These are phyloP conservation scores for Ennomos erosarius DNA, from an alignment of 2,888 invertebrate species.

Conservation along the genomic window DNA sequence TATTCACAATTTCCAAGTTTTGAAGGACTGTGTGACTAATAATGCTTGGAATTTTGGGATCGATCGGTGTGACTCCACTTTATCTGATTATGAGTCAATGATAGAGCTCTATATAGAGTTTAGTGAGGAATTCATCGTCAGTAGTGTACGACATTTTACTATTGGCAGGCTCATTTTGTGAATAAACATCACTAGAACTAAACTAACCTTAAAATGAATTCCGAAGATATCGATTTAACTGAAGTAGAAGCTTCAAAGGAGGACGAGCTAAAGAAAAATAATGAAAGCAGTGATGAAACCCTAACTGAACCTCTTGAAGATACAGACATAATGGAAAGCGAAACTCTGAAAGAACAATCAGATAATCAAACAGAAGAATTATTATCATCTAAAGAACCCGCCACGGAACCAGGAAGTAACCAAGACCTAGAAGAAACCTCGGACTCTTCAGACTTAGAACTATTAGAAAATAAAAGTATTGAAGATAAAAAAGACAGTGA, in stretches of 20 bases:
- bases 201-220: slow-evolving; percentile 14
- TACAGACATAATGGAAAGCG: not conserved
- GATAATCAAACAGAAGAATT: not conserved
- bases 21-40: slow-evolving; percentile 23
- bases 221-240: slow-evolving; percentile 19
- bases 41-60: slow-evolving; percentile 25
- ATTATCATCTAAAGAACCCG: too few species aligned
- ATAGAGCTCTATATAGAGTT: slow-evolving; percentile 21
- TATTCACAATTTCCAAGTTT: slow-evolving; percentile 9
- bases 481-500: too few species aligned
- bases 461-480: too few species aligned
- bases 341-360: not conserved
- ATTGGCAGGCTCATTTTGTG: slow-evolving; percentile 7
- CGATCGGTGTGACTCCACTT: slow-evolving; percentile 13
- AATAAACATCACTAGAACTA: not conserved
- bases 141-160: slow-evolving; percentile 4
- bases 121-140: slow-evolving; percentile 9
- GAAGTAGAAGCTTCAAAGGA: slow-evolving; percentile 7
- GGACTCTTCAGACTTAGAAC: too few species aligned
- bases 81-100: slow-evolving; percentile 30
- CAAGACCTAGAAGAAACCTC: too few species aligned
- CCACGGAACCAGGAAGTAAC: too few species aligned
- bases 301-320: not conserved
- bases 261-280: slow-evolving; percentile 3
- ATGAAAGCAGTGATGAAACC: slow-evolving; percentile 4